Conservation (phyloP, 2,113 vertebrate species). For the Orycteropus afer region DNA sequence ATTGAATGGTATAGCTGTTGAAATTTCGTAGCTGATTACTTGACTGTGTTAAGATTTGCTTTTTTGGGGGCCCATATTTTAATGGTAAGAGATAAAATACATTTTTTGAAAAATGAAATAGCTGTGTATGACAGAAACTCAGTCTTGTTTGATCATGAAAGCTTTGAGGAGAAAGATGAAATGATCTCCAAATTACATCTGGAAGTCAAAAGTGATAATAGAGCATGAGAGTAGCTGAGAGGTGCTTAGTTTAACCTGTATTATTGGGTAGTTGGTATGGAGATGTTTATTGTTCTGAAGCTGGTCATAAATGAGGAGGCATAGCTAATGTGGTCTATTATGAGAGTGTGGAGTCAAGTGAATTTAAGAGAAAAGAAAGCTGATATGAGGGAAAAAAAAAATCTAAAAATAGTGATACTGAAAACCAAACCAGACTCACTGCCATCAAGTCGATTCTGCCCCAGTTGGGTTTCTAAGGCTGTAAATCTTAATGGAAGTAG, state of each 20-base stretch:
- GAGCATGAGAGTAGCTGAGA: neutral
- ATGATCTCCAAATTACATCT: neutral
- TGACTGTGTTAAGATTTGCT: slow-evolving; percentile 47
- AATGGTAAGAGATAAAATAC: slow-evolving; percentile 22
- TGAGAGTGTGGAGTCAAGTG: neutral
- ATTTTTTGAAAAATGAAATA: slow-evolving; percentile 40
- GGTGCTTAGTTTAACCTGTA: neutral
- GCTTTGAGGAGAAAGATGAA: slow-evolving; percentile 24
- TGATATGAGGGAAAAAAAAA: neutral
- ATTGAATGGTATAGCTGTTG: neutral
- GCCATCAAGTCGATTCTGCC: no score
- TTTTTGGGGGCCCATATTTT: neutral
- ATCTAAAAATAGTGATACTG: neutral
- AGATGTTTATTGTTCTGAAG: neutral
- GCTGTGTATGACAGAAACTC: neutral
- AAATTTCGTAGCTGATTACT: slow-evolving; percentile 3
- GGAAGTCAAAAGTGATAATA: neutral
- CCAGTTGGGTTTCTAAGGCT: no score
- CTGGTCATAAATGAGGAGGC: neutral
- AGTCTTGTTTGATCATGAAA: neutral
- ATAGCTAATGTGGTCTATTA: neutral
- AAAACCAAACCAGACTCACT: no score
- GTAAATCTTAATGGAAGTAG: no score
- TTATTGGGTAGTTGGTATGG: neutral
- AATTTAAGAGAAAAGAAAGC: neutral